Percentiles rank a stretch among this genome's conserved stretches.
phyloP scores from a whole-genome alignment of 2,888 invertebrate species.

The Gisinianus flammeolus region DNA sequence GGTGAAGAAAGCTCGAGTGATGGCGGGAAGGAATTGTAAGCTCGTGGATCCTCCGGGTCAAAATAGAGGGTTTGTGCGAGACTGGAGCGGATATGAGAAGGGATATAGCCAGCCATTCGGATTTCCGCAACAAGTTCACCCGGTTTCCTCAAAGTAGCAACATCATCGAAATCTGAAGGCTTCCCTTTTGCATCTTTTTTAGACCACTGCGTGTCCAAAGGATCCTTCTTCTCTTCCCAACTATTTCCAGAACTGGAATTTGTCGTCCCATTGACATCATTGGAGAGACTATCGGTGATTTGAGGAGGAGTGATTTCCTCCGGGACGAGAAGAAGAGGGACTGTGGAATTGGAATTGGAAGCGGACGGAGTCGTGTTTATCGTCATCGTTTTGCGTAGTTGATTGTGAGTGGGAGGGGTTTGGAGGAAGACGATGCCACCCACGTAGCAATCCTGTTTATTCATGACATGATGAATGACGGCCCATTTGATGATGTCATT shows the following conservation, averaged over 20 bases:
- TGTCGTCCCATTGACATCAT: not conserved
- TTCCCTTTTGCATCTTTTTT: not conserved
- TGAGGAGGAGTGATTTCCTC: too few species aligned
- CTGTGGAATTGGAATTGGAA: not conserved
- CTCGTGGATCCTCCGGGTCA: conserved; percentile 2
- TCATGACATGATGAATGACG: conserved; percentile 8
- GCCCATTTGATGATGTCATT: conserved; percentile 16
- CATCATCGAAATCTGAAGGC: not conserved
- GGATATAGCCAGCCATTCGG: conserved; percentile 24
- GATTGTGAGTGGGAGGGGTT: not conserved
- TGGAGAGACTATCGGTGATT: not conserved
- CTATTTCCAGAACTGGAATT: not conserved
- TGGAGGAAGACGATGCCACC: conserved; percentile 24
- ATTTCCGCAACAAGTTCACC: not conserved
- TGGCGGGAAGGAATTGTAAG: not conserved
- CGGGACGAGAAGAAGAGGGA: too few species aligned
- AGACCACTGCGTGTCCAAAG: not conserved
- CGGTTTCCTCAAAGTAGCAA: not conserved
- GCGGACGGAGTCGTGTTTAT: not conserved
- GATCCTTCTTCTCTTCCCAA: too few species aligned
- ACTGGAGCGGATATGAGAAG: not conserved
- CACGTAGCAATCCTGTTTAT: conserved; percentile 12
- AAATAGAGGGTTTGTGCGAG: conserved; percentile 9
- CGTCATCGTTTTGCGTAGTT: not conserved
- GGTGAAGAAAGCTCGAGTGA: too few species aligned